Evolutionary conservation across 2,113 vertebrate genomes (phyloP).

Genomic region (Leptocoma aspasia): DNA sequence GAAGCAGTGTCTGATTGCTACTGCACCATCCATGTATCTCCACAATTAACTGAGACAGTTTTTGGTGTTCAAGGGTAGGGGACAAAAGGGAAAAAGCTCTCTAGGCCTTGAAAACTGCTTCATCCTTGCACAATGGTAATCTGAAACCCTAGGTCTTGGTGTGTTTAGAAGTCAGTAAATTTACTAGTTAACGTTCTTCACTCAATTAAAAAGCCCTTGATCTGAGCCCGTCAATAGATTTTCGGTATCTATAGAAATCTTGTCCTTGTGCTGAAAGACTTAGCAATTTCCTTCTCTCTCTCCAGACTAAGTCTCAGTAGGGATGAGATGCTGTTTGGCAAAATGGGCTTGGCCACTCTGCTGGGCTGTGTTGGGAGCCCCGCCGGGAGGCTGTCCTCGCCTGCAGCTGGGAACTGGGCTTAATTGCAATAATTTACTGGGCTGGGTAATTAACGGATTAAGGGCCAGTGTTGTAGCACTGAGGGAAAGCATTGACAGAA

Average conservation of each 20-base stretch:
- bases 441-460: neutral
- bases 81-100: neutral
- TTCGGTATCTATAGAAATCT: conserved; percentile 23
- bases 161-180: conserved; percentile 44
- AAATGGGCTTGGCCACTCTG: neutral
- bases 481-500: neutral
- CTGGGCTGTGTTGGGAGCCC: neutral
- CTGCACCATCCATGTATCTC: neutral
- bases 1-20: neutral
- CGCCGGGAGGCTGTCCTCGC: neutral
- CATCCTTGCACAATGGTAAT: neutral
- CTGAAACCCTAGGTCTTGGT: neutral
- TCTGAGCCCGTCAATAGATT: neutral
- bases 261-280: neutral
- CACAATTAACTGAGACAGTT: neutral
- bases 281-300: neutral
- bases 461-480: neutral
- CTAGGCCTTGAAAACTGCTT: conserved; percentile 33
- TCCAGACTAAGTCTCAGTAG: neutral
- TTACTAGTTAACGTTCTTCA: conserved; percentile 41
- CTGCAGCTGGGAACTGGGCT: conserved; percentile 29
- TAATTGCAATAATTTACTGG: conserved; percentile 57
- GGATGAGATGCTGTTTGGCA: neutral
- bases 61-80: neutral
- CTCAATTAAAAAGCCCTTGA: conserved; percentile 54